Base-by-base conservation (phyloP, 1,140 invertebrate species). In the Metaphire vulgaris region DNA sequence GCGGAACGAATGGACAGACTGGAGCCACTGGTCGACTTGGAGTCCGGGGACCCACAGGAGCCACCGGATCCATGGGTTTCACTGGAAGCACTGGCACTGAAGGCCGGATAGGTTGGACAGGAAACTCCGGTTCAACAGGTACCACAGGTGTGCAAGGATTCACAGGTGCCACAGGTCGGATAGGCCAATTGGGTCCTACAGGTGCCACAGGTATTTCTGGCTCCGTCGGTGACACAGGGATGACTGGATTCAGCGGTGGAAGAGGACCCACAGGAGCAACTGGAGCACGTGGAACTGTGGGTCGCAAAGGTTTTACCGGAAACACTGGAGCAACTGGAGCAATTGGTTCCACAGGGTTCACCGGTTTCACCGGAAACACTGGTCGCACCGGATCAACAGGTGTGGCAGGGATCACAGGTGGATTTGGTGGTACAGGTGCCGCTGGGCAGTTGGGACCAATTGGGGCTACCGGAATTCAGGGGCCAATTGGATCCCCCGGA, bases 171-270 rank as follows among this genome's bases (percentile, higher is more conserved):
- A 41, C 66, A 31, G 78, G 78, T 31, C 15, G 6, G 31, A 30
- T 85, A 67, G 88, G 88, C 31, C 73, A 77, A 64, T 75, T 80
- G 2, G 78, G 78, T n/a, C 15, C 56, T 2, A 15, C 74, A 33
- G 77, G 77, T 56, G 32, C 76, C 16, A 77, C 31, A 34, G 68
- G 68, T 69, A 26, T 6, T 26, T 2, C 15, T 26, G 68, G 68
- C 15, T 14, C 30, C 68, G 26, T 14, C 26, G 68, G 68, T 28
- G 68, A 14, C 30, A 26, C 26, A 69, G 68, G 68, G 30, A 28
- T 31, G 26, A 26, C 74, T 33, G 74, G 74, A 26, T 87, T 86
- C 71, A 90, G 92, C 84, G 93, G 93, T 90, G 15, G 28, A 14
- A 12, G 56, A 1, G 74, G 74, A 29, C 6, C 14, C n/a, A 33